Evolutionary conservation across 2,797 vertebrate genomes (phyloP).

Genomic region (Lacerta viridis): DNA sequence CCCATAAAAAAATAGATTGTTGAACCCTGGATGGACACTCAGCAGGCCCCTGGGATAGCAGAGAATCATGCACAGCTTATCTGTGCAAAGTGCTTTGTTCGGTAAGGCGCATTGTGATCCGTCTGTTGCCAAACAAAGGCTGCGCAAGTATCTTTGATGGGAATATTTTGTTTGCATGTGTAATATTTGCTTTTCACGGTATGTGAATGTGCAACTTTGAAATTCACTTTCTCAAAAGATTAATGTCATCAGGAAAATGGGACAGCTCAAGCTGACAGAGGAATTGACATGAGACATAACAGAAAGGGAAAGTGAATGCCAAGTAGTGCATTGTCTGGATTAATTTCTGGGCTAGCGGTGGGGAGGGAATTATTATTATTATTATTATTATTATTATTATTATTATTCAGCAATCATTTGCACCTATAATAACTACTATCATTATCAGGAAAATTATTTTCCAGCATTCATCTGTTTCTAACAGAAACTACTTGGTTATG

Average conservation of each 20-base stretch:
- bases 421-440: background rate
- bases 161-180: background rate
- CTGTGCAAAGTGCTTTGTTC: constrained; percentile 21
- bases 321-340: constrained; percentile 14
- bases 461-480: background rate
- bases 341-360: background rate
- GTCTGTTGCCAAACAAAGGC: constrained; percentile 13
- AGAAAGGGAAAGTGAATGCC: background rate
- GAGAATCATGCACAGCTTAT: constrained; percentile 23
- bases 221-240: constrained; percentile 22
- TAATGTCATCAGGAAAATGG: constrained; percentile 19
- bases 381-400: no score
- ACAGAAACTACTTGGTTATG: constrained; percentile 12
- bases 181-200: constrained; percentile 18
- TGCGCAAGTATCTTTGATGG: background rate
- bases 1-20: background rate
- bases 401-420: no score
- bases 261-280: constrained; percentile 3
- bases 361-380: no score
- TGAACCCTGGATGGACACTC: background rate
- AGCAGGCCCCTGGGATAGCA: constrained; percentile 16
- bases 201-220: constrained; percentile 24
- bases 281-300: background rate
- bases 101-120: background rate
- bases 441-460: constrained; percentile 1